Evolutionary conservation across 2,797 vertebrate species (phyloP).

Genomic region (Furcifer pardalis): DNA sequence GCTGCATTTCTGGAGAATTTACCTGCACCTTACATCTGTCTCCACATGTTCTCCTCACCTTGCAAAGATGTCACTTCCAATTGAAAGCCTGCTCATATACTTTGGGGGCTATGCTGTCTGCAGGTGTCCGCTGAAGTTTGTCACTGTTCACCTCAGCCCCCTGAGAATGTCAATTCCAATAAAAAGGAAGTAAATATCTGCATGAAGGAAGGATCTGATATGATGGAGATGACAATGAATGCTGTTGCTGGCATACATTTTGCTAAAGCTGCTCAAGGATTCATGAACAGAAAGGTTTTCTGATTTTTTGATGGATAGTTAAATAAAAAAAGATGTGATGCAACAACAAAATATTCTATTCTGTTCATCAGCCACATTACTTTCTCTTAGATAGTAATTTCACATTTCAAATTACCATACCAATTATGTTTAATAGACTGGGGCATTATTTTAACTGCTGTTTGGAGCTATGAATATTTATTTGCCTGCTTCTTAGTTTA

Average conservation of each 20-base stretch:
- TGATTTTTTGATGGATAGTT: neutral
- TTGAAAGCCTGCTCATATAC: neutral
- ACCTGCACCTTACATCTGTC: neutral
- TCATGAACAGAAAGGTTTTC: neutral
- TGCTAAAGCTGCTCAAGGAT: neutral
- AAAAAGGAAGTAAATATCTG: neutral
- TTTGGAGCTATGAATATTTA: neutral
- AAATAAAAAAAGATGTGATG: neutral
- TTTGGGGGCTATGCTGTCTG: neutral
- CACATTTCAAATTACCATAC: neutral
- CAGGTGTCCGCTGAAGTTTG: constrained; percentile 34
- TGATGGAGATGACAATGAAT: constrained; percentile 13
- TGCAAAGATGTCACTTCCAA: constrained; percentile 24
- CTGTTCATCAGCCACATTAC: fast-evolving
- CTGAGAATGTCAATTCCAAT: constrained; percentile 23
- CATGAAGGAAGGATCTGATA: neutral
- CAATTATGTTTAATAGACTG: neutral
- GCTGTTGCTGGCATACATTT: neutral
- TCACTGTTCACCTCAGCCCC: constrained; percentile 10
- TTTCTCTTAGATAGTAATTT: neutral
- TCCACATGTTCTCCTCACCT: neutral
- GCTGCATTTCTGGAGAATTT: neutral
- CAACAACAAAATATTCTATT: neutral
- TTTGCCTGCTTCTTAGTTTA: neutral
- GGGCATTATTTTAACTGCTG: neutral